Evolutionary conservation across 2,113 vertebrate genomes (phyloP).

Genomic region (Daphoenositta chrysoptera): DNA sequence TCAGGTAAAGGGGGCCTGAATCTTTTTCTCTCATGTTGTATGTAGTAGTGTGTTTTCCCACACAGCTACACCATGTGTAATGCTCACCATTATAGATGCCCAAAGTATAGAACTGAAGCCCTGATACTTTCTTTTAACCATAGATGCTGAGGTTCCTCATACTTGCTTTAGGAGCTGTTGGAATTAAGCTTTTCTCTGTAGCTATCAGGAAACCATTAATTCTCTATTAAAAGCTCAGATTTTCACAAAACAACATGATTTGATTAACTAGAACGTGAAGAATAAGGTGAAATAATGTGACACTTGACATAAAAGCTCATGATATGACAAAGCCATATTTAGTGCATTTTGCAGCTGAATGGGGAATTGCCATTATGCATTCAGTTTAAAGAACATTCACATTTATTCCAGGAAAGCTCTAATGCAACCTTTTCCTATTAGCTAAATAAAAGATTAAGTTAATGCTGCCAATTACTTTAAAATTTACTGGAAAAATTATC

Average conservation of each 20-base stretch:
- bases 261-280: not conserved
- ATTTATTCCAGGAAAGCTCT: conserved; percentile 45
- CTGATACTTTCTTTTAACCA: not conserved
- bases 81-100: fast-evolving
- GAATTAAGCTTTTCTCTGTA: not conserved
- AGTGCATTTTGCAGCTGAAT: not conserved
- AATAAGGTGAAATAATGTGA: not conserved
- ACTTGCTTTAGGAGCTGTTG: not conserved
- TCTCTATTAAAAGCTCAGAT: not conserved
- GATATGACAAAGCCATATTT: not conserved
- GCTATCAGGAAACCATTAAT: not conserved
- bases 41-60: not conserved
- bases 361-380: not conserved
- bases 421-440: conserved; percentile 22
- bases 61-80: not conserved
- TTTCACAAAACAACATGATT: not conserved
- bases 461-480: not conserved
- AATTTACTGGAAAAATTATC: conserved; percentile 22
- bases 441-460: conserved; percentile 37
- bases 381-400: not conserved
- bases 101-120: not conserved
- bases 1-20: not conserved
- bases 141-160: not conserved
- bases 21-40: not conserved
- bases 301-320: not conserved